These are phyloP conservation scores for Lindbergichthys nudifrons DNA, from an alignment of 2,797 vertebrate species.

Conservation along the genomic window DNA sequence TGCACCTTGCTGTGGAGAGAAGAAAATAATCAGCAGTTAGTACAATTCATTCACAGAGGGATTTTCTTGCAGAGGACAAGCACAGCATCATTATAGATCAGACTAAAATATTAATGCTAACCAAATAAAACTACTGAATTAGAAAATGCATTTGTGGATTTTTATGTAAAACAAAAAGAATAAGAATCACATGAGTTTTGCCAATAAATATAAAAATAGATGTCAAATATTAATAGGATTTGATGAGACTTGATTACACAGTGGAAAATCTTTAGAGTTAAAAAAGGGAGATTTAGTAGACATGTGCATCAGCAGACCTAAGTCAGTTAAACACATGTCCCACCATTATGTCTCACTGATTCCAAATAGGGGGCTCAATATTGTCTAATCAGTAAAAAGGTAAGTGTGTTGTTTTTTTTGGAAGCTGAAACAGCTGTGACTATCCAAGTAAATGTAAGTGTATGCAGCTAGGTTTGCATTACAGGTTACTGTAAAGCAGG, in stretches of 20 bases:
- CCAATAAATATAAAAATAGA: constrained; percentile 37
- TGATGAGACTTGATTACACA: constrained; percentile 50
- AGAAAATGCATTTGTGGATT: constrained; percentile 48
- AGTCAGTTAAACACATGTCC: constrained; percentile 45
- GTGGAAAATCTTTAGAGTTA: constrained; percentile 44
- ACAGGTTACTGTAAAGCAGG: constrained; percentile 48
- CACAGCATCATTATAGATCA: constrained; percentile 34
- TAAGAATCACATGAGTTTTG: constrained; percentile 52
- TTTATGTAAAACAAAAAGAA: constrained; percentile 40
- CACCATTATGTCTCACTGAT: constrained; percentile 10
- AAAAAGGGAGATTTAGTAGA: constrained; percentile 57
- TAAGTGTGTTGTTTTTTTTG: not conserved
- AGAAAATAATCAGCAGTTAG: constrained; percentile 46
- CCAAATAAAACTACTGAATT: constrained; percentile 56
- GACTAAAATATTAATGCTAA: constrained; percentile 51
- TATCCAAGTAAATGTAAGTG: constrained; percentile 16
- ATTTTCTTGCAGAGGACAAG: constrained; percentile 33
- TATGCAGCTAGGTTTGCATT: constrained; percentile 27
- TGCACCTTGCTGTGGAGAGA: constrained; percentile 89
- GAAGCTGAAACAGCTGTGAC: not conserved
- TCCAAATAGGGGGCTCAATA: not conserved
- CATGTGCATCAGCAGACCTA: constrained; percentile 43
- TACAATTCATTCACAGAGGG: not conserved
- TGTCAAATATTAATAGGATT: constrained; percentile 51
- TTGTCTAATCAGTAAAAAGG: not conserved